These are phyloP conservation scores for Galeopterus variegatus DNA, from an alignment of 2,113 vertebrate species.

Conservation along the genomic window DNA sequence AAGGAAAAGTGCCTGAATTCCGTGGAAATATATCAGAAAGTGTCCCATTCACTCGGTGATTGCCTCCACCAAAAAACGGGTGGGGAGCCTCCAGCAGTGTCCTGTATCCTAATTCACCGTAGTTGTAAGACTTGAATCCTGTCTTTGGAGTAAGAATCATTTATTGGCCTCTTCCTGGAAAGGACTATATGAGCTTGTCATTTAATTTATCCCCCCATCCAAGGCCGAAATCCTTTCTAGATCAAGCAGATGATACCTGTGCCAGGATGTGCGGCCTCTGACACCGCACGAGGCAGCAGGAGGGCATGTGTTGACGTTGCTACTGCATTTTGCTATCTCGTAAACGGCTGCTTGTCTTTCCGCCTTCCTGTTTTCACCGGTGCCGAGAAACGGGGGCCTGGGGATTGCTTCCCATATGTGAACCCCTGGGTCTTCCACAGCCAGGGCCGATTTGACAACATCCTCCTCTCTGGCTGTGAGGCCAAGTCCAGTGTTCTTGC, in stretches of 20 bases:
- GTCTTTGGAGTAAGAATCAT: neutral
- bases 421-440: neutral
- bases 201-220: neutral
- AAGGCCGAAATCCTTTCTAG: neutral
- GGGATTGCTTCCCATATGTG: neutral
- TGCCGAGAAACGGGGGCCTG: neutral
- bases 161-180: neutral
- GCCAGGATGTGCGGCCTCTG: neutral
- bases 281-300: fast-evolving
- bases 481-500: neutral
- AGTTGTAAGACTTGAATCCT: neutral
- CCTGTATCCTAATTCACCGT: too few species aligned
- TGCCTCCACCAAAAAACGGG: neutral
- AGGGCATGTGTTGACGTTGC: neutral
- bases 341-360: neutral
- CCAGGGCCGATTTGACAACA: neutral
- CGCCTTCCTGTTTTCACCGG: neutral
- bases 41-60: neutral
- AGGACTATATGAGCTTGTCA: neutral
- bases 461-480: neutral
- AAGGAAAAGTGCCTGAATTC: neutral
- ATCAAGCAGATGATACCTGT: neutral
- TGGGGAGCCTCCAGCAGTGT: neutral
- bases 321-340: neutral
- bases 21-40: neutral